Conservation (phyloP, 2,797 vertebrate genomes). For the Eulemur albifrons region DNA sequence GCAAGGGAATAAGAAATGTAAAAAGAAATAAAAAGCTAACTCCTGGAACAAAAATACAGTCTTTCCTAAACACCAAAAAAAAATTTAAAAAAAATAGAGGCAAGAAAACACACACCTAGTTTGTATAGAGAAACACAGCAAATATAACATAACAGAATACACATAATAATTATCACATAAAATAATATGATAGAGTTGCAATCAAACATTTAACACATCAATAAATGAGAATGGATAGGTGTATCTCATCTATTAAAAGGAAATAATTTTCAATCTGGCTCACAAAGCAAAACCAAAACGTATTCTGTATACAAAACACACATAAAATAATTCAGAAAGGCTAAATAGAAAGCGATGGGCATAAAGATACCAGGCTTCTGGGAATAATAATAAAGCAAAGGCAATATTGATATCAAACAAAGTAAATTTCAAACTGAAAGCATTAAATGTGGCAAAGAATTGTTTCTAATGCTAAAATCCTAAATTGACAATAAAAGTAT, state of each 20-base stretch:
- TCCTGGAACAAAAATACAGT: background rate
- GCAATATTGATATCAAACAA: background rate
- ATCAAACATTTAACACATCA: background rate
- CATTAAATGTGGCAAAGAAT: background rate
- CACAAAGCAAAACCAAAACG: background rate
- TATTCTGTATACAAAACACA: background rate
- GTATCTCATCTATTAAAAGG: background rate
- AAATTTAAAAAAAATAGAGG: background rate
- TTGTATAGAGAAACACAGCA: background rate
- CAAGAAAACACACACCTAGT: background rate
- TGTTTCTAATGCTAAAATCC: background rate
- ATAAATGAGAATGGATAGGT: background rate
- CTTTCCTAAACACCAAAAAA: background rate
- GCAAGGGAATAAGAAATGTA: background rate
- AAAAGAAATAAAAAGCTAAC: background rate
- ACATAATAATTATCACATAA: background rate
- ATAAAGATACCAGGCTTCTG: background rate
- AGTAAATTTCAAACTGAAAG: background rate
- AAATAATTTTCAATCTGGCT: constrained; percentile 24
- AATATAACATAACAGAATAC: background rate
- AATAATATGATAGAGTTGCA: background rate
- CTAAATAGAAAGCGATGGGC: background rate
- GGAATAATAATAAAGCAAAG: background rate
- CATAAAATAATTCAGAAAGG: background rate
- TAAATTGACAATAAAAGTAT: background rate